phyloP scores from a whole-genome alignment of 2,113 vertebrate genomes.

The Elephantulus edwardii region DNA sequence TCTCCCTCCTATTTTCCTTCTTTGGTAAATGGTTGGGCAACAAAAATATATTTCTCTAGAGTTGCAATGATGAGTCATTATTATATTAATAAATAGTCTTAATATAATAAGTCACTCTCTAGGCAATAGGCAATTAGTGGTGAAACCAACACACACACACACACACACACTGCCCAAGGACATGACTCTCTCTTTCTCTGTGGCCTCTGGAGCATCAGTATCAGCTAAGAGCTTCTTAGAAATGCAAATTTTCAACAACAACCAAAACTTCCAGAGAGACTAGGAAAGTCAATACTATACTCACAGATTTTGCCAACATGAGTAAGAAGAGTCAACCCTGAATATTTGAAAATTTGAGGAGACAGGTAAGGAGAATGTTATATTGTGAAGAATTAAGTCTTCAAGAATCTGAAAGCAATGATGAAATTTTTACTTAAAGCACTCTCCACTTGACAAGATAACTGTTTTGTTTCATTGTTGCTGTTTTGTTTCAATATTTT shows the following conservation, averaged over 20 bases:
- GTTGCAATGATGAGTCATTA: not conserved
- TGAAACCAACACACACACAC: not conserved
- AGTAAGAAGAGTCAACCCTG: not conserved
- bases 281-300: not conserved
- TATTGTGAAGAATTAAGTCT: not conserved
- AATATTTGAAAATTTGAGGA: not conserved
- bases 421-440: not conserved
- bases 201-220: not conserved
- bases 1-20: not conserved
- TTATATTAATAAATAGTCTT: constrained; percentile 22
- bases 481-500: not conserved
- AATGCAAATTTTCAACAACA: not conserved
- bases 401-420: not conserved
- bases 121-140: not conserved
- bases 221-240: not conserved
- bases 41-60: constrained; percentile 28
- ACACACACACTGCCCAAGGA: not conserved
- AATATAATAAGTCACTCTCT: not conserved
- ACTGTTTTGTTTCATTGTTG: not conserved
- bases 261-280: not conserved
- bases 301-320: not conserved
- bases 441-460: not conserved
- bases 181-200: not conserved
- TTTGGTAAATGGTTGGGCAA: not conserved
- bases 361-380: not conserved